Conservation (phyloP, 2,113 vertebrate species). For the Pipra filicauda region DNA sequence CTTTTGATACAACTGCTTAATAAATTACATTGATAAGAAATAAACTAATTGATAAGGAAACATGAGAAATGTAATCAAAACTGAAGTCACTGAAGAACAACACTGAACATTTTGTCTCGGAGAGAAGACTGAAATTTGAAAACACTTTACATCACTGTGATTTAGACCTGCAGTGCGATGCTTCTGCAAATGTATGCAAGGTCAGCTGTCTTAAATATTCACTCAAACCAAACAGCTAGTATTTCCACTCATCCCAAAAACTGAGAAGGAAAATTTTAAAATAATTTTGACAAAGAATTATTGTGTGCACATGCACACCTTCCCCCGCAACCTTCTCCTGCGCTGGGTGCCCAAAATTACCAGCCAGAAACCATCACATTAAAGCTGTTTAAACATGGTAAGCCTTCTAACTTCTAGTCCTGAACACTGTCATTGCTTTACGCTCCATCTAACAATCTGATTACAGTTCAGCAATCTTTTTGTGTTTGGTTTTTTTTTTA, state of each 20-base stretch:
- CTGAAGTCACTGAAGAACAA: not conserved
- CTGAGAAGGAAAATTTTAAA: not conserved
- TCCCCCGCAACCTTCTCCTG: not conserved
- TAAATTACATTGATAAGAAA: not conserved
- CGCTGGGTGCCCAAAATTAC: not conserved
- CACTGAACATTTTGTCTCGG: not conserved
- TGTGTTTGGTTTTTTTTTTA: conserved; percentile 26
- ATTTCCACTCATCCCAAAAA: not conserved
- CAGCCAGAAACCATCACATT: conserved; percentile 4
- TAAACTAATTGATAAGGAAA: conserved; percentile 22
- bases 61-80: conserved; percentile 9
- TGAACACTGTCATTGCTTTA: conserved; percentile 45
- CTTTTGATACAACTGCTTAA: not conserved
- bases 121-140: not conserved
- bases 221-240: not conserved
- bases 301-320: not conserved
- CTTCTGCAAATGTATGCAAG: not conserved
- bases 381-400: conserved; percentile 35
- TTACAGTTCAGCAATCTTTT: conserved; percentile 45
- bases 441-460: conserved; percentile 40
- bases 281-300: conserved; percentile 31
- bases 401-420: not conserved
- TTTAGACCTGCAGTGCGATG: not conserved
- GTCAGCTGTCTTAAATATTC: not conserved
- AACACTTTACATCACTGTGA: not conserved